Conservation (phyloP, 2,888 invertebrate genomes). For the Asteroscopus sphinx region DNA sequence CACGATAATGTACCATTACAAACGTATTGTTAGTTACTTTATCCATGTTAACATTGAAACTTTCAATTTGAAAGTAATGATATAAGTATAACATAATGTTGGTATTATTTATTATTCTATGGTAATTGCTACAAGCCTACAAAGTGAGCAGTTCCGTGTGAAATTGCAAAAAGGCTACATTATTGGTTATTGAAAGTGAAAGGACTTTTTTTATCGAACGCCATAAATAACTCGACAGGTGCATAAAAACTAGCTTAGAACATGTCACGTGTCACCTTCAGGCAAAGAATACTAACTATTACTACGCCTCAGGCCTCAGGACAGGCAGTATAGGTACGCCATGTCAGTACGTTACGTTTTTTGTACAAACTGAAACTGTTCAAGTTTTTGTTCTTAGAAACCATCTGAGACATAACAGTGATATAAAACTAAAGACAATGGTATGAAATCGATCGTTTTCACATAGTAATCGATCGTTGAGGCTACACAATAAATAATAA, state of each 20-base stretch:
- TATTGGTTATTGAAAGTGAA: slow-evolving; percentile 18
- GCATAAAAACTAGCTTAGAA: slow-evolving; percentile 13
- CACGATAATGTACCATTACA: too few relatives aligned
- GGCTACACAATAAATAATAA: too few relatives aligned
- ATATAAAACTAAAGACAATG: slow-evolving; percentile 24
- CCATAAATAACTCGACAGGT: slow-evolving; percentile 20
- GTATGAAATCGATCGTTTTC: too few relatives aligned
- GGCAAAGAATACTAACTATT: too few relatives aligned
- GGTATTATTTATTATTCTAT: too few relatives aligned
- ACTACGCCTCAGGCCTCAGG: too few relatives aligned
- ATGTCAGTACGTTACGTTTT: slow-evolving; percentile 8
- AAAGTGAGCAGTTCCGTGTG: slow-evolving; percentile 13
- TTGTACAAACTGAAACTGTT: not conserved
- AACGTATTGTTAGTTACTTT: too few relatives aligned
- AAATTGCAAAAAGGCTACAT: slow-evolving; percentile 22
- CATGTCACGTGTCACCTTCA: slow-evolving; percentile 25
- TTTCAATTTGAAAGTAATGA: too few relatives aligned
- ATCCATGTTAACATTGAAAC: too few relatives aligned
- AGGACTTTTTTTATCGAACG: slow-evolving; percentile 32
- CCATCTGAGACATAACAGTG: slow-evolving; percentile 2
- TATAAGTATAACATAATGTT: too few relatives aligned
- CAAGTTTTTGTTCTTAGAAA: slow-evolving; percentile 10
- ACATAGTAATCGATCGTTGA: slow-evolving; percentile 28
- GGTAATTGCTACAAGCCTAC: not conserved
- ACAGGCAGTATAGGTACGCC: too few relatives aligned